phyloP scores from a whole-genome alignment of 2,888 invertebrate genomes.

The Eristalinus aeneus region DNA sequence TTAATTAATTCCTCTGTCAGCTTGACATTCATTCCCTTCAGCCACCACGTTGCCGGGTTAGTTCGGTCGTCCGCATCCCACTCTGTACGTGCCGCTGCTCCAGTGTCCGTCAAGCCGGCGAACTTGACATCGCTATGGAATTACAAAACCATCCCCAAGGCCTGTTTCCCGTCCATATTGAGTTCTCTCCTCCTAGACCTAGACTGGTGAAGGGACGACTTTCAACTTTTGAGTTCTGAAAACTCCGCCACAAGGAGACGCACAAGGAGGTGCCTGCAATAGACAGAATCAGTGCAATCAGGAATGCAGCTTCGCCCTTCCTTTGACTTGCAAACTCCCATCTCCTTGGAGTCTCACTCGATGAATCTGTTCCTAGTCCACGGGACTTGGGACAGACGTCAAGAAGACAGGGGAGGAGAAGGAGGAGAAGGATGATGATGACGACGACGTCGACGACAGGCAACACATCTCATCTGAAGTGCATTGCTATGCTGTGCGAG shows the following conservation, averaged over 20 bases:
- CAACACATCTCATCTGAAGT: slow-evolving; percentile 24
- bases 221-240: slow-evolving; percentile 14
- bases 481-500: slow-evolving; percentile 64
- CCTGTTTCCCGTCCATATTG: slow-evolving; percentile 38
- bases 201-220: slow-evolving; percentile 22
- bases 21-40: slow-evolving; percentile 61
- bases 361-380: slow-evolving; percentile 13
- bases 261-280: slow-evolving; percentile 27
- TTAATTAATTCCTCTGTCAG: slow-evolving; percentile 70
- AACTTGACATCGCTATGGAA: slow-evolving; percentile 68
- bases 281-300: slow-evolving; percentile 68
- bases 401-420: neutral
- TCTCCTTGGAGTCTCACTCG: slow-evolving; percentile 1
- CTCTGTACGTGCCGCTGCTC: slow-evolving; percentile 43
- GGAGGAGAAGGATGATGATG: neutral
- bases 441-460: neutral
- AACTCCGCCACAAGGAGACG: slow-evolving; percentile 2
- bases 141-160: slow-evolving; percentile 63
- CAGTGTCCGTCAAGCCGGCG: slow-evolving; percentile 63
- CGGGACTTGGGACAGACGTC: neutral
- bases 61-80: slow-evolving; percentile 15
- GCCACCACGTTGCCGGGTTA: slow-evolving; percentile 6
- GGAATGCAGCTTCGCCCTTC: slow-evolving; percentile 60
- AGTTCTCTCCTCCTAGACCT: slow-evolving; percentile 35
- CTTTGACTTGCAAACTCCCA: slow-evolving; percentile 46